A percentile compares a stretch with the other conserved stretches of the same genome.
Conservation (phyloP, 2,888 invertebrate species). For the Protophormia terraenovae region DNA sequence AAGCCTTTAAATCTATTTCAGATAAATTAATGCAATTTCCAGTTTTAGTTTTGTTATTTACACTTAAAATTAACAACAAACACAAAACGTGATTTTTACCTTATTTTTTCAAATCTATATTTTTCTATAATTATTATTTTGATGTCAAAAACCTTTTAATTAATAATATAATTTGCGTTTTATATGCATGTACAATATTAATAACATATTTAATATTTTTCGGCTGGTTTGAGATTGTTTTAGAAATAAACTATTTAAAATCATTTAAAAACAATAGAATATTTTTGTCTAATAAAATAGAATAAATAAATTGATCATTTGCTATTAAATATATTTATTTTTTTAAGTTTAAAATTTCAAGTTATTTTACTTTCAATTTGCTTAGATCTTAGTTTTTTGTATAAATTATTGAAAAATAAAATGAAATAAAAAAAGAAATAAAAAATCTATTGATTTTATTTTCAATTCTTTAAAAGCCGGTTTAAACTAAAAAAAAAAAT, state of each 20-base stretch:
- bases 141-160: constrained; percentile 65
- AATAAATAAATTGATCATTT: constrained; percentile 22
- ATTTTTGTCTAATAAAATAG: not conserved
- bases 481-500: constrained; percentile 32
- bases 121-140: not conserved
- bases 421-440: not conserved
- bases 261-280: not conserved
- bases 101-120: not conserved
- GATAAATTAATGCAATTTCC: too few species aligned
- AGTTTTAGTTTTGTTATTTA: not conserved
- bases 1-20: not conserved
- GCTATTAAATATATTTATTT: constrained; percentile 4
- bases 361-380: constrained; percentile 60
- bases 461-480: constrained; percentile 28
- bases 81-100: not conserved
- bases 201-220: constrained; percentile 26
- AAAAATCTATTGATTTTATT: constrained; percentile 32
- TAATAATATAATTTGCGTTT: constrained; percentile 37
- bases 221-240: not conserved
- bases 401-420: constrained; percentile 25
- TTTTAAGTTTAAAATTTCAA: constrained; percentile 43
- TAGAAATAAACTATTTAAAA: not conserved
- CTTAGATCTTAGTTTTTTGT: constrained; percentile 12
- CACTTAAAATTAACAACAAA: not conserved
- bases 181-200: not conserved